Conservation (phyloP, 2,113 vertebrate genomes). For the Tragulus kanchil region DNA sequence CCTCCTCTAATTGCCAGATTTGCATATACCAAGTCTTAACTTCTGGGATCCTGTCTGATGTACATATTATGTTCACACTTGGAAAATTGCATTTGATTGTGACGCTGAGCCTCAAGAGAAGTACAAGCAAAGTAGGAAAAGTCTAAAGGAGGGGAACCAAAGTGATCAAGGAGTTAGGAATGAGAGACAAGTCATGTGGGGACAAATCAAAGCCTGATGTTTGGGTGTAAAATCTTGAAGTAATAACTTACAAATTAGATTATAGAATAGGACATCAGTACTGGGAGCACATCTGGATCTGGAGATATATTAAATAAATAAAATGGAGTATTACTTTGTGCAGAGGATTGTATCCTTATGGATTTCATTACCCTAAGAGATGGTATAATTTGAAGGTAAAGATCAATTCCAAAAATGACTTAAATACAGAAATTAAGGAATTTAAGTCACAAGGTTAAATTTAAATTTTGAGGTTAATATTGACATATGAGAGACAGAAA, state of each 20-base stretch:
- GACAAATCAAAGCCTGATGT: neutral
- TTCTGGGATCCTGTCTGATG: neutral
- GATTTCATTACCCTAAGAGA: neutral
- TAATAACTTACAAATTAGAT: neutral
- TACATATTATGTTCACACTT: neutral
- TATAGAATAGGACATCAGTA: neutral
- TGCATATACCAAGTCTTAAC: neutral
- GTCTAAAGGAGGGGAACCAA: neutral
- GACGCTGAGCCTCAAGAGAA: neutral
- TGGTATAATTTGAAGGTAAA: neutral
- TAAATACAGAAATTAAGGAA: neutral
- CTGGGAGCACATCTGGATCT: neutral
- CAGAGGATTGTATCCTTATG: neutral
- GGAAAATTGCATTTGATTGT: neutral
- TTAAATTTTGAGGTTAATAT: conserved; percentile 26
- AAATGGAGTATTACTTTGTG: neutral
- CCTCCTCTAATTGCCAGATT: neutral
- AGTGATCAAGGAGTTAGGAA: neutral
- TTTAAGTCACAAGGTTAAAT: neutral
- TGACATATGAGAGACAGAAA: neutral
- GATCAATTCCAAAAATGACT: neutral
- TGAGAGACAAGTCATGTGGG: neutral
- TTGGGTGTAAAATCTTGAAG: neutral
- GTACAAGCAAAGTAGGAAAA: neutral
- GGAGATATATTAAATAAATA: neutral